phyloP scores from a whole-genome alignment of 2,888 invertebrate species.

The Orchesellides sinensis region DNA sequence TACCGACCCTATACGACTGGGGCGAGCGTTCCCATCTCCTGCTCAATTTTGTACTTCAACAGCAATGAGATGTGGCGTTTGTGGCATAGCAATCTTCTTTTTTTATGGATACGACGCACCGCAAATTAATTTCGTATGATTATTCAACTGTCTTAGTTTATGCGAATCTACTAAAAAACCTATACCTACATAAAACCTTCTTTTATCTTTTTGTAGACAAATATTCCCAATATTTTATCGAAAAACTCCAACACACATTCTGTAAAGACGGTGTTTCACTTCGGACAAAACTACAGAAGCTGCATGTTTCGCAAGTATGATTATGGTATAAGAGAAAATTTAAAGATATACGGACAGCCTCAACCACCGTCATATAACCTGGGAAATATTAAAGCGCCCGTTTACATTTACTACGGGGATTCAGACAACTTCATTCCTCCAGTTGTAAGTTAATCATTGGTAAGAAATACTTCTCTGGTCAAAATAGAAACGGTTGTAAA shows the following conservation, averaged over 20 bases:
- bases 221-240: slow-evolving; percentile 29
- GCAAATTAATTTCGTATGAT: slow-evolving; percentile 30
- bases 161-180: neutral
- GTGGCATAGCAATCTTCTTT: neutral
- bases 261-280: slow-evolving; percentile 19
- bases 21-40: neutral
- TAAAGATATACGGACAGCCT: neutral
- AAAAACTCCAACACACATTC: slow-evolving; percentile 22
- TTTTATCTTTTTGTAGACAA: slow-evolving; percentile 20
- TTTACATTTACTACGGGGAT: slow-evolving; percentile 30
- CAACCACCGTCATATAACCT: slow-evolving; percentile 33
- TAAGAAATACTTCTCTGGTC: neutral
- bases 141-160: neutral
- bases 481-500: neutral
- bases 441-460: slow-evolving; percentile 12
- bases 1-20: neutral
- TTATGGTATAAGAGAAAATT: slow-evolving; percentile 16
- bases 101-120: slow-evolving; percentile 38
- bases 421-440: slow-evolving; percentile 45
- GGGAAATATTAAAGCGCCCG: neutral
- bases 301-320: slow-evolving; percentile 34
- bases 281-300: slow-evolving; percentile 37
- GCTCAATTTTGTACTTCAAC: slow-evolving; percentile 9
- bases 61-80: slow-evolving; percentile 14
- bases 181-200: neutral